Percentiles rank a stretch among this genome's conserved stretches.
Evolutionary conservation across 1,140 invertebrate species (phyloP).

Genomic region (Riptortus pedestris): DNA sequence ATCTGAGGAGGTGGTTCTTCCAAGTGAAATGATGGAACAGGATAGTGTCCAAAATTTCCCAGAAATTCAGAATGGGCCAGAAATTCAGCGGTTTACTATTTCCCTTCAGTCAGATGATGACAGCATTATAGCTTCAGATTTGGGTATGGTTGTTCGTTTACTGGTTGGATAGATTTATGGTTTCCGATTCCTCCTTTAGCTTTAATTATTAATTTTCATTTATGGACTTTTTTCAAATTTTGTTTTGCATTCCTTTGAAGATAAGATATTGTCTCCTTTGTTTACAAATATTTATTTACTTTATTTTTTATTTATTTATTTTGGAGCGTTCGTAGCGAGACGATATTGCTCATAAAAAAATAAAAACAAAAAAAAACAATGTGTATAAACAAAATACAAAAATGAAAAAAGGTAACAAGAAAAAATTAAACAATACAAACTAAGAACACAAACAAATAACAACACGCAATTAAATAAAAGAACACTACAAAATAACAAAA

Average conservation of each 20-base stretch:
- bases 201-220: background rate
- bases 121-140: background rate
- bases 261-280: background rate
- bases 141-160: background rate
- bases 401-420: no score
- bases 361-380: no score
- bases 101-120: slow-evolving; percentile 4
- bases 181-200: background rate
- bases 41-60: background rate
- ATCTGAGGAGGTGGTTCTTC: background rate
- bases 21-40: background rate
- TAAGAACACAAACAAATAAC: no score
- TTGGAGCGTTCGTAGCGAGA: no score
- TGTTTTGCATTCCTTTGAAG: background rate
- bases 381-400: no score
- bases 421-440: no score
- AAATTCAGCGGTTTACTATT: background rate
- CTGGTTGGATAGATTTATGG: no score
- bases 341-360: no score
- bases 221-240: background rate
- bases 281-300: background rate
- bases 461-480: background rate
- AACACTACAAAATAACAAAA: no score
- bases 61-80: background rate
- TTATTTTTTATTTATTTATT: background rate